phyloP scores from a whole-genome alignment of 2,113 vertebrate species.

The Clarias gariepinus region DNA sequence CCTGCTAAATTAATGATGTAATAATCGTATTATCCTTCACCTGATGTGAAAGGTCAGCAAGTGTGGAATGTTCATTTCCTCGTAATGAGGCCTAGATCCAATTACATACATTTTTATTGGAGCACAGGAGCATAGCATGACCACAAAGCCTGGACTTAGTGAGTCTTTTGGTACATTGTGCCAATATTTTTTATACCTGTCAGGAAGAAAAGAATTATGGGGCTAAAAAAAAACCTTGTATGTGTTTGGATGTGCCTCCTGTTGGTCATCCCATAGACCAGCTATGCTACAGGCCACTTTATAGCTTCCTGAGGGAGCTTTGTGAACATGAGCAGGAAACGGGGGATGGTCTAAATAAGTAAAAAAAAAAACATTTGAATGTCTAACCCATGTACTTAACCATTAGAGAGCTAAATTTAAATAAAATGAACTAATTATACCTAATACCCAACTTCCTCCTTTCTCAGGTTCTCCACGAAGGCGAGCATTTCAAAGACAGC shows the following conservation, averaged over 20 bases:
- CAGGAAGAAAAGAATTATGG: neutral
- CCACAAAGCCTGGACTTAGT: neutral
- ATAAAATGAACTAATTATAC: neutral
- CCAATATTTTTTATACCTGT: neutral
- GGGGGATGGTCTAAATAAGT: neutral
- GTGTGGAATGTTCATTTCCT: constrained; percentile 28
- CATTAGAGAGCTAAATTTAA: neutral
- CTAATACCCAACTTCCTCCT: neutral
- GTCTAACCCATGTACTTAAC: neutral
- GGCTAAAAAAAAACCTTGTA: neutral
- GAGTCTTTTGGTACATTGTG: neutral
- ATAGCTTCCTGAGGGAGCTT: neutral
- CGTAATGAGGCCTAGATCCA: constrained; percentile 30
- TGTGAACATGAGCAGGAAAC: neutral
- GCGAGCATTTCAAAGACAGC: constrained; percentile 90
- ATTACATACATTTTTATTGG: constrained; percentile 35
- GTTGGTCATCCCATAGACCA: neutral
- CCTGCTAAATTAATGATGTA: constrained; percentile 33
- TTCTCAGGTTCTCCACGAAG: constrained; percentile 85
- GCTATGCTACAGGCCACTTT: neutral
- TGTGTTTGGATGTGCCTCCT: too few relatives aligned
- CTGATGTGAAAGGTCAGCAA: constrained; percentile 39
- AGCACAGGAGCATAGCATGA: neutral
- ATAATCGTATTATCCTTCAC: constrained; percentile 38
- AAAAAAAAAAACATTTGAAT: neutral